Conservation (phyloP, 2,113 vertebrate genomes). For the Proteles cristata region DNA sequence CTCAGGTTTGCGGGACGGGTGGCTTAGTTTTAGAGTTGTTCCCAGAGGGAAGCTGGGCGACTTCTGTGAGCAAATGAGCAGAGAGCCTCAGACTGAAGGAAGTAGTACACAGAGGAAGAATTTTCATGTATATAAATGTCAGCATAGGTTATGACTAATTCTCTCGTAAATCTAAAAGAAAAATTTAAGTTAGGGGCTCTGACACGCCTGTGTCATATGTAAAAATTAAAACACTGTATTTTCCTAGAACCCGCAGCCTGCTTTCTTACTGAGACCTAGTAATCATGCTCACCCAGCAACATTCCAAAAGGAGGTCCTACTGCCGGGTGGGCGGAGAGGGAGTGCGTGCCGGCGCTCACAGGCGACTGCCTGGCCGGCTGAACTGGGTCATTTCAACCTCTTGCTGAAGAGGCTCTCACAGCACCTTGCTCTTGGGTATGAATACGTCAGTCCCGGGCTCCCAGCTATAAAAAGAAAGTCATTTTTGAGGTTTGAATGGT, state of each 20-base stretch:
- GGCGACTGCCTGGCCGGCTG: accelerated
- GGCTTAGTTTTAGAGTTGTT: not conserved
- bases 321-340: too few relatives aligned
- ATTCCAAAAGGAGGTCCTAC: too few relatives aligned
- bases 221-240: conserved; percentile 77
- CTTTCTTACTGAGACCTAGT: conserved; percentile 17
- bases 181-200: not conserved
- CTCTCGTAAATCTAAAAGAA: not conserved
- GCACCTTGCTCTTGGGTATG: not conserved
- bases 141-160: not conserved
- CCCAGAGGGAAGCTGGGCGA: not conserved
- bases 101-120: not conserved
- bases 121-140: not conserved
- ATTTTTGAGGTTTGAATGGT: not conserved
- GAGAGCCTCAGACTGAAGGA: not conserved
- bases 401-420: not conserved
- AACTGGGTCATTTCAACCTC: not conserved
- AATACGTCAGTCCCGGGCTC: accelerated
- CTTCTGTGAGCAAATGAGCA: not conserved
- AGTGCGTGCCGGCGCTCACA: not conserved
- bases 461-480: not conserved
- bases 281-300: not conserved
- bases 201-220: not conserved
- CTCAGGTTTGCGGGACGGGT: accelerated
- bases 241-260: conserved; percentile 47